phyloP scores from a whole-genome alignment of 2,888 invertebrate genomes.

The Scaptomyza caliginosa region DNA sequence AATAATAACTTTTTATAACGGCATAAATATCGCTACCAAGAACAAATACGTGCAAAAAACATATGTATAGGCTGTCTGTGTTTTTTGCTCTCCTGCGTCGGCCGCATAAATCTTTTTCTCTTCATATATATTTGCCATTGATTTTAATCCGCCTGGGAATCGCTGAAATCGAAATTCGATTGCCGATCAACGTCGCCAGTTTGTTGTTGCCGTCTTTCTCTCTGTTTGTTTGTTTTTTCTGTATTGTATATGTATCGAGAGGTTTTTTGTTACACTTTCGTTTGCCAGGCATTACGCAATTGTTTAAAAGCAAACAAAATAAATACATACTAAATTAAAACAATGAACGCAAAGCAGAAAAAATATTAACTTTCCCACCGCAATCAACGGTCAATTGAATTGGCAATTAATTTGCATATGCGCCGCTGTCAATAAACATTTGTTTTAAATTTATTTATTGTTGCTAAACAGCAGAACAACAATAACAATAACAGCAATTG shows the following conservation, averaged over 20 bases:
- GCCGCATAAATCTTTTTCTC: slow-evolving; percentile 71
- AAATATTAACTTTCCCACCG: slow-evolving; percentile 65
- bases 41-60: slow-evolving; percentile 14
- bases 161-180: slow-evolving; percentile 31
- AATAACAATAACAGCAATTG: slow-evolving; percentile 28
- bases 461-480: slow-evolving; percentile 27
- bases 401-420: slow-evolving; percentile 72
- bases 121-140: slow-evolving; percentile 36
- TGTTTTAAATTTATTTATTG: slow-evolving; percentile 66
- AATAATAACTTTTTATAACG: slow-evolving; percentile 71
- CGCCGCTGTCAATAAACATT: slow-evolving; percentile 66
- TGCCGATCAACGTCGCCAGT: slow-evolving; percentile 29
- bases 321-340: slow-evolving; percentile 18
- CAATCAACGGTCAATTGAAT: slow-evolving; percentile 73
- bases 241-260: slow-evolving; percentile 2
- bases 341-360: neutral
- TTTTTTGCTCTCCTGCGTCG: slow-evolving; percentile 23
- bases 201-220: neutral
- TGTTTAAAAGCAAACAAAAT: slow-evolving; percentile 30
- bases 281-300: slow-evolving; percentile 59
- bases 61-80: slow-evolving; percentile 25
- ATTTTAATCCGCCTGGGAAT: slow-evolving; percentile 79
- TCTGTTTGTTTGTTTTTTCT: slow-evolving; percentile 11
- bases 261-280: slow-evolving; percentile 57
- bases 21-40: slow-evolving; percentile 54